A percentile compares a stretch with the other conserved stretches of the same genome.
Evolutionary conservation across 2,888 invertebrate genomes (phyloP).

Genomic region (Spilarctia lutea): DNA sequence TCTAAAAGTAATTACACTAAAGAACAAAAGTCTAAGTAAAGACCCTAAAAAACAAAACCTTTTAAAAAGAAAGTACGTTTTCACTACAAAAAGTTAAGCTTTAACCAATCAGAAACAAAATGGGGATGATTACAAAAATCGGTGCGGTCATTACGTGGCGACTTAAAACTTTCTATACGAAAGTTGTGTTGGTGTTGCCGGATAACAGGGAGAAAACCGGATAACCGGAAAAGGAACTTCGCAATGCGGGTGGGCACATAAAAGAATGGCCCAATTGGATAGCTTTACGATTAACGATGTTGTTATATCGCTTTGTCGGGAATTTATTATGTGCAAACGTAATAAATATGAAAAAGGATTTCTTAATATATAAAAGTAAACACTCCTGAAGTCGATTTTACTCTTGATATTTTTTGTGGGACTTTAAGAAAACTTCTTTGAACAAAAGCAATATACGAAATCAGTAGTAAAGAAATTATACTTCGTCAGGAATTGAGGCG

Average conservation of each 20-base stretch:
- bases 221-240: conserved; percentile 39
- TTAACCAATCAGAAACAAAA: conserved; percentile 25
- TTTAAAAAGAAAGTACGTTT: conserved; percentile 10
- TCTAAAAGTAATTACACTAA: not conserved
- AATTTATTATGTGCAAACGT: conserved; percentile 14
- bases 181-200: conserved; percentile 39
- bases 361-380: not conserved
- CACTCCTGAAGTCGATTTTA: not conserved
- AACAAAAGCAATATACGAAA: too few relatives aligned
- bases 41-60: conserved; percentile 10
- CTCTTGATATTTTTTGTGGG: not conserved
- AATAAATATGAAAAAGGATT: not conserved
- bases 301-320: conserved; percentile 21
- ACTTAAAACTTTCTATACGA: conserved; percentile 36
- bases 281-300: conserved; percentile 31
- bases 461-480: too few relatives aligned
- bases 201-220: conserved; percentile 33
- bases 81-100: conserved; percentile 11
- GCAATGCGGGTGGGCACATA: conserved; percentile 50
- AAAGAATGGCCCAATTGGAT: conserved; percentile 42
- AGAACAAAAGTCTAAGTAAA: not conserved
- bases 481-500: not conserved
- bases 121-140: conserved; percentile 23
- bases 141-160: conserved; percentile 27
- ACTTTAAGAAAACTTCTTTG: not conserved